A percentile compares a stretch with the other conserved stretches of the same genome.
These are phyloP conservation scores for Notodromas monacha DNA, from an alignment of 2,888 invertebrate species.

Conservation along the genomic window DNA sequence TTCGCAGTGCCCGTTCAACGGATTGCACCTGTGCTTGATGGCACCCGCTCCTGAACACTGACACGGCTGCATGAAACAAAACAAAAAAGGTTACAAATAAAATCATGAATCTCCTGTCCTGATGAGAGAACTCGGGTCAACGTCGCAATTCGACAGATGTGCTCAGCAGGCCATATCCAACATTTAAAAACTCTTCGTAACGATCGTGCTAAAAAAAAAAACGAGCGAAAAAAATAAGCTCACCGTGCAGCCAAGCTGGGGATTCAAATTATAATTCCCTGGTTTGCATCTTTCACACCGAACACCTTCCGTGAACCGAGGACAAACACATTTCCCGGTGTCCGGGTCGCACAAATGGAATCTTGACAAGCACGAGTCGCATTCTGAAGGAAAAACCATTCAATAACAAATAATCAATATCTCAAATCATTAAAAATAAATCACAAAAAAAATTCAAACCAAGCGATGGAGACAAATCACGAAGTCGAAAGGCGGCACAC, in stretches of 20 bases:
- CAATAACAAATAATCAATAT: too few relatives aligned
- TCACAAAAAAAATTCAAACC: conserved; percentile 1
- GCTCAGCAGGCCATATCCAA: too few relatives aligned
- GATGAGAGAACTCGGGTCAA: background rate
- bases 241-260: conserved; percentile 41
- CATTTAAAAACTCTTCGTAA: too few relatives aligned
- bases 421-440: too few relatives aligned
- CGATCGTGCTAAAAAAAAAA: too few relatives aligned
- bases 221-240: conserved; percentile 8
- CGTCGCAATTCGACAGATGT: too few relatives aligned
- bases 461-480: too few relatives aligned
- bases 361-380: conserved; percentile 37
- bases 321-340: conserved; percentile 72
- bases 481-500: too few relatives aligned
- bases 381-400: conserved; percentile 29
- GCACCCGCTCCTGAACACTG: conserved; percentile 38
- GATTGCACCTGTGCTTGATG: conserved; percentile 29
- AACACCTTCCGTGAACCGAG: conserved; percentile 45
- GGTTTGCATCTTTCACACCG: conserved; percentile 44
- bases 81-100: conserved; percentile 1
- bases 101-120: too few relatives aligned
- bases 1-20: conserved; percentile 30
- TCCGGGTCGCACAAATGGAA: conserved; percentile 64
- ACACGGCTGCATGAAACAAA: conserved; percentile 21
- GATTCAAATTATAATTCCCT: conserved; percentile 44